Evolutionary conservation across 2,888 invertebrate genomes (phyloP), one percentile per base, ranked within the genome.

Genomic region (Fabriciana adippe): DNA sequence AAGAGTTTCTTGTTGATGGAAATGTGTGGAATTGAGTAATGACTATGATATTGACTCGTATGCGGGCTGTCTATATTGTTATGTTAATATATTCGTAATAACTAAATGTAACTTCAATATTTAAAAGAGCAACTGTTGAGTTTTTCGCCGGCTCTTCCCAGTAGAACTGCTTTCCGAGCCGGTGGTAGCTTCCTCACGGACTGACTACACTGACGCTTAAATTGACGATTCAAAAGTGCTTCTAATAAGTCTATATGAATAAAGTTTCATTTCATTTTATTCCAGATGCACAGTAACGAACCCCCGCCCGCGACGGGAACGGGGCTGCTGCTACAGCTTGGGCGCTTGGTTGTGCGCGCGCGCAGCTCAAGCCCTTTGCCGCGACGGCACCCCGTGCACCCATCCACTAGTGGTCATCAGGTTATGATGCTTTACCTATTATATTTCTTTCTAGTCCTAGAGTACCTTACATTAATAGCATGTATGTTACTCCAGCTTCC

Each of bases 331-430:
- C 92, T 93, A 72, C 93, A 94, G 83, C 85, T 95, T 76, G 95
- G 95, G 66, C 88, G 94, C 73, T 90, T 95, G 78, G 93, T 95
- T 74, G 88, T 94, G 75, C 94, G 95, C 80, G 93, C 94, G 57
- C 86, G 95, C 54, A 91, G 93, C 73, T 88, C 93, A 63, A 93
- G 93, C 76, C 88, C 87, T 77, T 73, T 89, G 92, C 76, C 71
- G 66, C 76, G 74, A 68, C 78, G 73, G 75, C 72, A 67, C 59
- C 77, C 70, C 64, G 87, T 87, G 74, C 54, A 80, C 48, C 87
- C 87, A 3, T 85, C 85, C 68, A 87, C 88, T 47, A 63, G 70
- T 54, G 53, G 64, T 77, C 79, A 80, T 64, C 83, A 86, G 74
- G 73, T 75, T 47, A 21, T 53, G 13, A 50, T 8, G 16, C 11